Conservation (phyloP, 2,113 vertebrate species). For the Chrysochloris asiatica region DNA sequence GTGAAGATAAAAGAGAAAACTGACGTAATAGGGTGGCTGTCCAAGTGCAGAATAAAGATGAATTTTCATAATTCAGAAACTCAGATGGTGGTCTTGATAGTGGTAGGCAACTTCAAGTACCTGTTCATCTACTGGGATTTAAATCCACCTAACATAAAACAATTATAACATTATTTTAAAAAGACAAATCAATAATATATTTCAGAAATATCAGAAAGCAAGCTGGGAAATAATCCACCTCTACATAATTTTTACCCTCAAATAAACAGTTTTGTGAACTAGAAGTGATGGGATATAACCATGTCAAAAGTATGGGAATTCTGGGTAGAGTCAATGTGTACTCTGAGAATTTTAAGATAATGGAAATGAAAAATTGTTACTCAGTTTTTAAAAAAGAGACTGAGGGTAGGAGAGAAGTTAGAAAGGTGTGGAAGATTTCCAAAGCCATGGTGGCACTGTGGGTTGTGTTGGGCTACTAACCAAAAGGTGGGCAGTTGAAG, state of each 20-base stretch:
- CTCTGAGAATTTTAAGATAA: not conserved
- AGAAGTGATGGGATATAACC: not conserved
- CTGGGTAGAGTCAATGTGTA: not conserved
- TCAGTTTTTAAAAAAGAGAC: not conserved
- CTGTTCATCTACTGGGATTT: not conserved
- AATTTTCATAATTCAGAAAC: not conserved
- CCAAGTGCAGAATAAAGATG: not conserved
- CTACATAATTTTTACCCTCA: not conserved
- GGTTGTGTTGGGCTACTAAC: too few relatives aligned
- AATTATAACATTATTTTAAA: not conserved
- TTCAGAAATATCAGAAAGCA: constrained; percentile 17
- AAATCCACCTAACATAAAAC: not conserved
- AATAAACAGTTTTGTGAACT: not conserved
- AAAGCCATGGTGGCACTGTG: too few relatives aligned
- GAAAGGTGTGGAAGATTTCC: not conserved
- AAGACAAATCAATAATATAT: not conserved
- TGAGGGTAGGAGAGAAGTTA: not conserved
- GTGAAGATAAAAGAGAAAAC: constrained; percentile 9
- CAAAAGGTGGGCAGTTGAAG: too few relatives aligned
- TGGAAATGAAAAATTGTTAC: too few relatives aligned
- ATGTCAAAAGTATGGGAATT: not conserved
- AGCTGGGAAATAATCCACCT: not conserved
- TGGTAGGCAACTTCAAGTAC: not conserved
- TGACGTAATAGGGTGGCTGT: not conserved
- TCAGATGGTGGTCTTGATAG: not conserved